Evolutionary conservation across 2,113 vertebrate genomes (phyloP).

Genomic region (Mixornis gularis): DNA sequence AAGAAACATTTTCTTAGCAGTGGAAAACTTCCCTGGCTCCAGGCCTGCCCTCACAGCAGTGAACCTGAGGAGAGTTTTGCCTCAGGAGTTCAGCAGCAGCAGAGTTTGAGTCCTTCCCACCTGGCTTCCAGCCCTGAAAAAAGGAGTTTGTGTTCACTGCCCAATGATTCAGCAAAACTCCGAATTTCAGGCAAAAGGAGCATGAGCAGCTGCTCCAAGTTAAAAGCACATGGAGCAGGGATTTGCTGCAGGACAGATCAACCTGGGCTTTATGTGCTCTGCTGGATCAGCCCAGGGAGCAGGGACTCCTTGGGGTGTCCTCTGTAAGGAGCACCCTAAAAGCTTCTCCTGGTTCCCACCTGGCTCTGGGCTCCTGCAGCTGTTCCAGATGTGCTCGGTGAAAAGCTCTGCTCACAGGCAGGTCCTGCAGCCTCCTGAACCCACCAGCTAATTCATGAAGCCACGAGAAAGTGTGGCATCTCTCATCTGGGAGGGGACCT

Average conservation of each 20-base stretch:
- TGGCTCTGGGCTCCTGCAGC: neutral
- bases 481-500: neutral
- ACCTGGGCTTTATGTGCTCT: neutral
- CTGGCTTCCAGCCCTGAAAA: conserved; percentile 22
- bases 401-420: neutral
- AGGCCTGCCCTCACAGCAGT: neutral
- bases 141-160: neutral
- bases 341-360: neutral
- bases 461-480: neutral
- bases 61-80: conserved; percentile 5
- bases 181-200: neutral
- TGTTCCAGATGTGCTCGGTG: neutral
- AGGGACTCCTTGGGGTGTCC: neutral
- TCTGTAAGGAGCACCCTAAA: neutral
- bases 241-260: neutral
- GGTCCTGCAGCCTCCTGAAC: neutral
- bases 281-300: neutral
- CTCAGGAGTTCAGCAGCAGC: neutral
- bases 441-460: neutral
- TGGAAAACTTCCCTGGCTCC: conserved; percentile 30
- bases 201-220: neutral
- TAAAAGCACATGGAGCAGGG: neutral
- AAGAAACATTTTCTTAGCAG: neutral
- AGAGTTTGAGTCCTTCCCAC: conserved; percentile 2
- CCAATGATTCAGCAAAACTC: conserved; percentile 43